Conservation (phyloP, 2,888 invertebrate species). For the Mantis religiosa region DNA sequence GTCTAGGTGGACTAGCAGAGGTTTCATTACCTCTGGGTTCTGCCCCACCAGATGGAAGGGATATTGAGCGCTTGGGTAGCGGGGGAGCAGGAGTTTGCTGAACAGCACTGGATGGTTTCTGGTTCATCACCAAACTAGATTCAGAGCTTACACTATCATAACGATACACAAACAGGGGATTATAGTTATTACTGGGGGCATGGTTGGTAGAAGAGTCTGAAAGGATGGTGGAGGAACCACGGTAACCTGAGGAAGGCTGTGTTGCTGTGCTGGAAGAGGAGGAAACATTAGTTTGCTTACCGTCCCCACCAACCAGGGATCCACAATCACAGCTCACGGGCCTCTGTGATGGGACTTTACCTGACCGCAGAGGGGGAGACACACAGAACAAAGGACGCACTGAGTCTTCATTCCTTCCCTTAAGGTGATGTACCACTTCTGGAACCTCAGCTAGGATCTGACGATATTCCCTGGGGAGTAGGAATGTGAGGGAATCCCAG, state of each 20-base stretch:
- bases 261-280: slow-evolving; percentile 24
- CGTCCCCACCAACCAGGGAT: slow-evolving; percentile 7
- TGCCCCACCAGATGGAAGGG: slow-evolving; percentile 50
- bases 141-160: slow-evolving; percentile 75
- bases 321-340: slow-evolving; percentile 18
- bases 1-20: slow-evolving; percentile 55
- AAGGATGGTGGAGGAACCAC: slow-evolving; percentile 76
- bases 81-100: slow-evolving; percentile 50
- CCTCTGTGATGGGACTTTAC: neutral
- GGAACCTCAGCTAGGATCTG: slow-evolving; percentile 76
- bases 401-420: slow-evolving; percentile 53
- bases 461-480: slow-evolving; percentile 80
- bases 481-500: slow-evolving; percentile 87
- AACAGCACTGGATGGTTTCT: slow-evolving; percentile 43
- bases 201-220: slow-evolving; percentile 72
- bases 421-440: slow-evolving; percentile 64
- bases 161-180: slow-evolving; percentile 75
- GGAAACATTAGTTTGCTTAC: slow-evolving; percentile 12
- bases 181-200: slow-evolving; percentile 57
- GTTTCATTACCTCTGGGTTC: neutral
- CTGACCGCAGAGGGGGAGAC: slow-evolving; percentile 44
- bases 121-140: slow-evolving; percentile 55
- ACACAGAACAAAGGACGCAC: slow-evolving; percentile 55
- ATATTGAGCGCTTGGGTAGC: slow-evolving; percentile 65
- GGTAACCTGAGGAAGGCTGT: slow-evolving; percentile 80